These are phyloP conservation scores for Neolamprologus modestus DNA, from an alignment of 2,113 vertebrate species.

Conservation along the genomic window DNA sequence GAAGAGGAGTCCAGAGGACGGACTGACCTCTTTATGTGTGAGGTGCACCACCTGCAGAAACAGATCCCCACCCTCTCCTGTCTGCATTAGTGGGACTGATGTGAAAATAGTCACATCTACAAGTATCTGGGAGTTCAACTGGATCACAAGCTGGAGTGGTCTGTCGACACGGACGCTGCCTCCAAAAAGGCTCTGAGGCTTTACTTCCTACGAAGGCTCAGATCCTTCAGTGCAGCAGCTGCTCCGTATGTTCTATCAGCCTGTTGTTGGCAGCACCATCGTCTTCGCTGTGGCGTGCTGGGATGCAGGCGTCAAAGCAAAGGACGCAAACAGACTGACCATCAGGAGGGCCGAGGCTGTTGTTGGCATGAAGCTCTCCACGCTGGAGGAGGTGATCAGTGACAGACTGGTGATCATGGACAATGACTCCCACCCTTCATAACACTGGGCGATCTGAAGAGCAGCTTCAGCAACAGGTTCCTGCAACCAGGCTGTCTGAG, in stretches of 20 bases:
- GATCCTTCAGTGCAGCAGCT: background rate
- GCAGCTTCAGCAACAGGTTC: too few species aligned
- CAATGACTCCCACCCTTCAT: too few species aligned
- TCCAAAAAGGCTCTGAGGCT: background rate
- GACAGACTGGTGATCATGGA: too few species aligned
- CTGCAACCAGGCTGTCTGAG: too few species aligned
- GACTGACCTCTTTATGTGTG: too few species aligned
- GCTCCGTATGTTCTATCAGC: background rate
- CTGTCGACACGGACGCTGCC: background rate
- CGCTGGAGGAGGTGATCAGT: background rate
- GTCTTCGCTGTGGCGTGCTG: background rate
- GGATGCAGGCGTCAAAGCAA: background rate
- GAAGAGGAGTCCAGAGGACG: background rate
- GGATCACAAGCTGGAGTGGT: background rate
- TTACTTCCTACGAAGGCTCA: background rate
- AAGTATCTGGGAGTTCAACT: background rate
- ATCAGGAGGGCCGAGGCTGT: background rate
- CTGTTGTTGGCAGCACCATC: background rate
- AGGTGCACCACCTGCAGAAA: background rate
- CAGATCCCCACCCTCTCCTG: accelerated
- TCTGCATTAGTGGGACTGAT: background rate
- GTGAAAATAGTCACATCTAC: background rate
- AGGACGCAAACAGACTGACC: background rate
- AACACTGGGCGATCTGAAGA: too few species aligned
- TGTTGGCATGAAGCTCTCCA: background rate